Evolutionary conservation across 2,113 vertebrate species (phyloP).

Genomic region (Petromus typicus): DNA sequence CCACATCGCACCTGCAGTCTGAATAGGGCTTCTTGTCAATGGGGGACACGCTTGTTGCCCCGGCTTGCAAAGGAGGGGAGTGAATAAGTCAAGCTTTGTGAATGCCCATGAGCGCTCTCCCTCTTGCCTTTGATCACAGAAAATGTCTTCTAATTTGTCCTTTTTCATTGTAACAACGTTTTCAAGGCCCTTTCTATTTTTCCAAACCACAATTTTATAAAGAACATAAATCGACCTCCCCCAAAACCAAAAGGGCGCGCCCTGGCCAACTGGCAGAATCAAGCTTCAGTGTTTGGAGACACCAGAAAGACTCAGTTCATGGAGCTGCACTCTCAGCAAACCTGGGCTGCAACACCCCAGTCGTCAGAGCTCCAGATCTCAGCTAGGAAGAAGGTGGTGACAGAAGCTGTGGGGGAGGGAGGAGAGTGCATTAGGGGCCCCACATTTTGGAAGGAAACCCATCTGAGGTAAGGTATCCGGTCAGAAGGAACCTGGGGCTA

Average conservation of each 20-base stretch:
- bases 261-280: constrained; percentile 80
- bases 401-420: fast-evolving
- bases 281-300: constrained; percentile 77
- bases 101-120: constrained; percentile 92
- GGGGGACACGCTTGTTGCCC: constrained; percentile 98
- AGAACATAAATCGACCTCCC: constrained; percentile 86
- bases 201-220: constrained; percentile 89
- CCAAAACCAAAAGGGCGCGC: constrained; percentile 79
- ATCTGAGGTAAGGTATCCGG: fast-evolving
- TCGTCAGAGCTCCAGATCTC: neutral
- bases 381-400: neutral
- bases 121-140: constrained; percentile 94
- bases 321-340: constrained; percentile 77
- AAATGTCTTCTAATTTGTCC: constrained; percentile 95
- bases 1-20: constrained; percentile 98
- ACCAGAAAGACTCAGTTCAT: constrained; percentile 75
- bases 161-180: constrained; percentile 92
- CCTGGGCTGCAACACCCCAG: constrained; percentile 39
- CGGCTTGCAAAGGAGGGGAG: constrained; percentile 95
- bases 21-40: constrained; percentile 97
- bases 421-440: neutral
- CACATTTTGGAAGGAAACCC: neutral
- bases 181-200: constrained; percentile 90
- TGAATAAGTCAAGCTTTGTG: constrained; percentile 94
- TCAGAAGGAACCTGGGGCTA: constrained; percentile 13